Percentiles rank a stretch among this genome's conserved stretches.
Evolutionary conservation across 1,140 invertebrate genomes (phyloP).

Genomic region (Parapsyche elsis): DNA sequence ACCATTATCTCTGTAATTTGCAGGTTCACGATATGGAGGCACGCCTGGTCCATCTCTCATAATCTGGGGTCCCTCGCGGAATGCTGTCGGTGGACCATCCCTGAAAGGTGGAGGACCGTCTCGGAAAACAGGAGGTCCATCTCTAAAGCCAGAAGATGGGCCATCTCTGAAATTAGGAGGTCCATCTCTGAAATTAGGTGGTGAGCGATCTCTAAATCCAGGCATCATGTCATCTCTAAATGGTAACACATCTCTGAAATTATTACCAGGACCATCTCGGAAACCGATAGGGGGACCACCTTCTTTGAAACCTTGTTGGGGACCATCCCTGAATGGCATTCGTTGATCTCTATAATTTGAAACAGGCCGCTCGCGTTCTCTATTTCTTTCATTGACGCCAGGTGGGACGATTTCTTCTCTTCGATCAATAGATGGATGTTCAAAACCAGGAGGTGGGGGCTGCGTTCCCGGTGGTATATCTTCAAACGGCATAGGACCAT

Average conservation of each 20-base stretch:
- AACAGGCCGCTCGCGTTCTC: slow-evolving; percentile 60
- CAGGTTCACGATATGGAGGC: slow-evolving; percentile 45
- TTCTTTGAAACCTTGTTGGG: slow-evolving; percentile 60
- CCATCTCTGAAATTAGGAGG: slow-evolving; percentile 62
- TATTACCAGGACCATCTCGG: slow-evolving; percentile 58
- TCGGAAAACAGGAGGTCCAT: slow-evolving; percentile 58
- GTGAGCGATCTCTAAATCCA: slow-evolving; percentile 59
- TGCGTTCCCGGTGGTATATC: slow-evolving; percentile 66
- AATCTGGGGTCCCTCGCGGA: slow-evolving; percentile 58
- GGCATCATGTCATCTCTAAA: slow-evolving; percentile 59
- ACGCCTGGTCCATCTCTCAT: slow-evolving; percentile 59
- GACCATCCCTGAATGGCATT: slow-evolving; percentile 52
- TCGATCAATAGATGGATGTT: slow-evolving; percentile 65
- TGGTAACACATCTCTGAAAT: slow-evolving; percentile 59
- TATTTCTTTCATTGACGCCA: slow-evolving; percentile 58
- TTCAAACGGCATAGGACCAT: slow-evolving; percentile 63
- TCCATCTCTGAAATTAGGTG: slow-evolving; percentile 60
- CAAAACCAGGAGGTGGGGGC: slow-evolving; percentile 68
- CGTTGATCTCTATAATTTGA: slow-evolving; percentile 62
- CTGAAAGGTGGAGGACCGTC: slow-evolving; percentile 58
- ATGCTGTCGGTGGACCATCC: slow-evolving; percentile 57
- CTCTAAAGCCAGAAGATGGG: slow-evolving; percentile 57
- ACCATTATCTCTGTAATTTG: slow-evolving; percentile 49
- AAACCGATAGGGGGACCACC: slow-evolving; percentile 49
- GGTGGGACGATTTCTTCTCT: slow-evolving; percentile 60